A percentile compares a stretch with the other conserved stretches of the same genome.
These are phyloP conservation scores for Eptesicus fuscus DNA, from an alignment of 2,113 vertebrate genomes.

Conservation along the genomic window DNA sequence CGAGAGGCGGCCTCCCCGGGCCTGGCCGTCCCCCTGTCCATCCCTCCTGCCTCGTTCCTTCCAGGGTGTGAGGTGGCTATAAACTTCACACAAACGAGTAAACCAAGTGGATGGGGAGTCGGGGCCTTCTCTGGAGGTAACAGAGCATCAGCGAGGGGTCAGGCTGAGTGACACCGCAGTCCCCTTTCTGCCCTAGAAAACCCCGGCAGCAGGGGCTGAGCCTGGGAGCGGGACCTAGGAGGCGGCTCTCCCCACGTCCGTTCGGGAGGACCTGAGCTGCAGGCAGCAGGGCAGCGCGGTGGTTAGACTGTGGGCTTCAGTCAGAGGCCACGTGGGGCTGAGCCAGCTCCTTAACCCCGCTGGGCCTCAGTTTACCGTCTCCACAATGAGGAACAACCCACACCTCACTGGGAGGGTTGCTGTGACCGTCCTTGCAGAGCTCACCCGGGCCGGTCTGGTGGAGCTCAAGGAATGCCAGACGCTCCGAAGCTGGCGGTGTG, in stretches of 20 bases:
- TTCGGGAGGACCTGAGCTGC: rapidly evolving
- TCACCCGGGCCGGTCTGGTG: neutral
- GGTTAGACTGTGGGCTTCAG: neutral
- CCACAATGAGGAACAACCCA: neutral
- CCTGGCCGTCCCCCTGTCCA: neutral
- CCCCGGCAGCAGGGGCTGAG: neutral
- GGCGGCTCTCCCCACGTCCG: rapidly evolving
- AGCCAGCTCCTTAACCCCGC: neutral
- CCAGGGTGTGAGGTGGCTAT: neutral
- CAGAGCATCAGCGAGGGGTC: neutral
- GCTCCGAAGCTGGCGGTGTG: rapidly evolving
- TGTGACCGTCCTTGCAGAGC: neutral
- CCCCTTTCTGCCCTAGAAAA: neutral
- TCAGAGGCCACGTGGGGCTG: rapidly evolving
- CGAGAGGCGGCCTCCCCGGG: neutral
- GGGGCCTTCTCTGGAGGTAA: neutral
- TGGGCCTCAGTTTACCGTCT: neutral
- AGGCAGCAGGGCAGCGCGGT: neutral
- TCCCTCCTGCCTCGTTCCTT: neutral
- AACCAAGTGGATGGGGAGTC: neutral
- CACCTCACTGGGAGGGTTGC: neutral
- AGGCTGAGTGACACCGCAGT: neutral
- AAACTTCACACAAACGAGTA: neutral
- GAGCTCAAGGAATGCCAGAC: neutral
- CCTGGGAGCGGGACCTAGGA: too few species aligned